Base-by-base conservation (phyloP, 2,797 vertebrate species). In the Hipposideros larvatus region DNA sequence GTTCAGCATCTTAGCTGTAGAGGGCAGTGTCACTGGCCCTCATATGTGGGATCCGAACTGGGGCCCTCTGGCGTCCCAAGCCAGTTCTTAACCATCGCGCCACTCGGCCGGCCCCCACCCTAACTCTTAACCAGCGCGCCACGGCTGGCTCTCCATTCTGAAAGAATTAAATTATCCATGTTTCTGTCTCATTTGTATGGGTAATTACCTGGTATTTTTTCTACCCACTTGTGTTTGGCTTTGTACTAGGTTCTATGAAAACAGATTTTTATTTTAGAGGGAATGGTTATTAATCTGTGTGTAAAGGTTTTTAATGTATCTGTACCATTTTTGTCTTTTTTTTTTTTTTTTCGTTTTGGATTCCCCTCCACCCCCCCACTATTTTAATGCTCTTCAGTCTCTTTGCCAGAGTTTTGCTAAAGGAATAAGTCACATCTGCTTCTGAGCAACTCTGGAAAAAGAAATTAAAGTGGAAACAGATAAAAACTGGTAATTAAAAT, bases 401-500 rank as follows among this genome's bases (percentile, higher is more conserved):
- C 94, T 95, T 86, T 80, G 79, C 57, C 48, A 73, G 37, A 48
- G 14, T 91, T 90, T 96, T 91, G 43, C 73, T 94, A 57, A 78
- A 88, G 65, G 88, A 96, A 61, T 7, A 91, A 85, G 43, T 92
- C 48, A 82, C 24, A 43, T 83, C 46, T 97, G 74, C 43, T 96
- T 26, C 59, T 83, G 26, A 92, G 82, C 68, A 91, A 83, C 71
- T 90, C 68, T 75, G 88, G 51, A 37, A 90, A 94, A 91, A 96
- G 37, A 75, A 70, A 70, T 85, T 68, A 90, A 97, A 94, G 53
- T 94, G 24, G 92, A 94, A 97, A 55, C 37, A 89, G 66, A 83
- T 86, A 75, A 96, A 95, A 95, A 95, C 46, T 91, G 48, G 22
- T 70, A 90, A 71, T 95, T 94, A 95, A 93, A 88, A 70, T 87